Evolutionary conservation across 2,113 vertebrate species (phyloP), one percentile per base, ranked within the genome.

Genomic region (Phalacrocorax carbo): DNA sequence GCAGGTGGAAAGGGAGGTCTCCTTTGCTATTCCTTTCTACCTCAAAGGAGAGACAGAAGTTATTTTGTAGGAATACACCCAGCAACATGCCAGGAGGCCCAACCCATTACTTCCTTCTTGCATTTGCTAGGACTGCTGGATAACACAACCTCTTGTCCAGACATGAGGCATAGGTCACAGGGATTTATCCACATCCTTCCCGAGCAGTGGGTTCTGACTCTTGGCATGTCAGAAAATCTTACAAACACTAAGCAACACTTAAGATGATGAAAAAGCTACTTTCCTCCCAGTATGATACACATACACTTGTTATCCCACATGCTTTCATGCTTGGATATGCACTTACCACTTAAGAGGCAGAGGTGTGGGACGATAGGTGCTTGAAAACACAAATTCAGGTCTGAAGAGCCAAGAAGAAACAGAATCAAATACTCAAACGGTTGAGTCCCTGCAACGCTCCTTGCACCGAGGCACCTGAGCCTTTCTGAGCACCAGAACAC

Each of bases 321-420:
- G 26, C n/a, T 51, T 57, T 49, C 55, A 40, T 64, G 44, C 90
- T 58, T 0, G 0, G 70, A 19, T 29, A 40, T 27, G 54, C 73
- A 61, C 73, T 83, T 86, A 46, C 18, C n/a, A 19, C 44, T 78
- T 42, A 52, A 88, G 49, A 90, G 54, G 82, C 48, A 92, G 58
- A 88, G 30, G 7, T 64, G 75, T 54, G 62, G 49, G 52, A 54
- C 65, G 81, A 46, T 34, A 6, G 11, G 27, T 57, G n/a, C 69
- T 84, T 91, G 38, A 84, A 94, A 94, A 87, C 82, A 72, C 62
- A 94, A 94, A 96, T 93, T 82, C 38, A 77, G 29, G 51, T 42
- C 55, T 86, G 48, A 96, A 65, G 46, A 82, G 30, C 34, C 15
- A n/a, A 46, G 26, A 21, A 49, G 44, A 65, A 82, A 36, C 1